Conservation (phyloP, 2,113 vertebrate genomes). For the Piprites chloris region DNA sequence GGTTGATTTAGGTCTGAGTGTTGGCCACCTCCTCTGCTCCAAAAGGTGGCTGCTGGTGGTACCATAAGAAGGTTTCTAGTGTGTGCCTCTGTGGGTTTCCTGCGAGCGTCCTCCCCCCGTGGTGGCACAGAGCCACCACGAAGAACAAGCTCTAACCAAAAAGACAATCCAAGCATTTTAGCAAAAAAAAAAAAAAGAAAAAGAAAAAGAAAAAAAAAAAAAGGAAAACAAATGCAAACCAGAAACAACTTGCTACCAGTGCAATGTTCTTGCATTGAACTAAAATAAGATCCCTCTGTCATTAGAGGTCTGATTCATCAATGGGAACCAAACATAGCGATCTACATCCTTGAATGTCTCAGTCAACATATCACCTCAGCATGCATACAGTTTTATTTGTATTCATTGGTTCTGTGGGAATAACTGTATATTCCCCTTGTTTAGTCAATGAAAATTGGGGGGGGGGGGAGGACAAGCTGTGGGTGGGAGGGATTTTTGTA, state of each 20-base stretch:
- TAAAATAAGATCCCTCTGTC: constrained; percentile 19
- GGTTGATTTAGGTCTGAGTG: background rate
- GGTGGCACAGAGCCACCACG: background rate
- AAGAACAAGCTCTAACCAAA: constrained; percentile 65
- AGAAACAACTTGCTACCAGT: background rate
- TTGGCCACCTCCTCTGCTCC: background rate
- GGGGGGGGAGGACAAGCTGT: background rate
- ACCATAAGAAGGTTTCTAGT: background rate
- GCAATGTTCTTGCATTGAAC: background rate
- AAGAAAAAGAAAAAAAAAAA: background rate
- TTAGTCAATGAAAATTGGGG: constrained; percentile 17
- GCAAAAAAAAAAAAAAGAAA: background rate
- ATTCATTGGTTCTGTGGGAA: constrained; percentile 48
- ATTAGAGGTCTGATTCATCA: constrained; percentile 31
- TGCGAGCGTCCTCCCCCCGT: background rate
- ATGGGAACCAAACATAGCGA: constrained; percentile 38
- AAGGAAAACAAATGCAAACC: background rate
- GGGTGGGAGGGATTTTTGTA: constrained; percentile 16
- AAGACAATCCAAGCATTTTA: constrained; percentile 39
- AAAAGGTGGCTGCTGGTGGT: background rate
- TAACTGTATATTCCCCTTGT: constrained; percentile 46
- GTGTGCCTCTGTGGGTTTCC: background rate
- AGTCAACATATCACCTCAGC: constrained; percentile 58
- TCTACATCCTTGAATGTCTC: constrained; percentile 39
- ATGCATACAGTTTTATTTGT: constrained; percentile 50